A percentile compares a stretch with the other conserved stretches of the same genome.
Evolutionary conservation across 2,888 invertebrate species (phyloP).

Genomic region (Lymantria monacha): DNA sequence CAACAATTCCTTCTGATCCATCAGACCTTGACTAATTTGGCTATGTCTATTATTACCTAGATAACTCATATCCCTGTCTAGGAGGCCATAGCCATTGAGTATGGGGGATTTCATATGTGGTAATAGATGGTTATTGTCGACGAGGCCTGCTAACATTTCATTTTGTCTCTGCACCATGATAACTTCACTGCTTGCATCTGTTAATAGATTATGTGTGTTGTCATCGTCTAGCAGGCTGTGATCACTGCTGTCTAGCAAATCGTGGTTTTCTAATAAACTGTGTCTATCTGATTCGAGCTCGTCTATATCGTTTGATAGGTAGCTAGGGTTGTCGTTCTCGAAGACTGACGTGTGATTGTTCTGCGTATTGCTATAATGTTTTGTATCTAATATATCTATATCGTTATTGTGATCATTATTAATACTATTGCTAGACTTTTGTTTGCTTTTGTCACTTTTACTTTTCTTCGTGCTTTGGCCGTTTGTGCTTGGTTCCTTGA

Average conservation of each 20-base stretch:
- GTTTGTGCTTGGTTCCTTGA: slow-evolving; percentile 76
- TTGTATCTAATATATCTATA: slow-evolving; percentile 25
- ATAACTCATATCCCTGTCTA: slow-evolving; percentile 68
- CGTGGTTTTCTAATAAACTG: slow-evolving; percentile 73
- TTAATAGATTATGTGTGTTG: slow-evolving; percentile 63
- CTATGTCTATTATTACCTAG: slow-evolving; percentile 68
- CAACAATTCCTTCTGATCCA: slow-evolving; percentile 65
- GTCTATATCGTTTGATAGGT: slow-evolving; percentile 68
- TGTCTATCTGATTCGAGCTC: slow-evolving; percentile 77
- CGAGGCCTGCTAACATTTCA: slow-evolving; percentile 66
- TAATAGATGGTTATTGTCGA: slow-evolving; percentile 62
- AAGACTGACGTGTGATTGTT: slow-evolving; percentile 56
- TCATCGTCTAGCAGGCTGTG: slow-evolving; percentile 73
- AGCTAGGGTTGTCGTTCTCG: slow-evolving; percentile 62
- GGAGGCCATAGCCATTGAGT: slow-evolving; percentile 65
- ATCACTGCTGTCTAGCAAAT: slow-evolving; percentile 70
- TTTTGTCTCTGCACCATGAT: slow-evolving; percentile 70
- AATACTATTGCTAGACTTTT: slow-evolving; percentile 76
- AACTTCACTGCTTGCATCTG: slow-evolving; percentile 62
- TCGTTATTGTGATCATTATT: slow-evolving; percentile 59
- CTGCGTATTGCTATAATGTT: slow-evolving; percentile 29
- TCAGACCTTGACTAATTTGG: slow-evolving; percentile 65
- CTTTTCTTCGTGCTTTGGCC: slow-evolving; percentile 64
- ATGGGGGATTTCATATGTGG: slow-evolving; percentile 62
- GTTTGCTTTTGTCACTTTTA: slow-evolving; percentile 76